Evolutionary conservation across 2,113 vertebrate species (phyloP).

Genomic region (Datnioides undecimradiatus): DNA sequence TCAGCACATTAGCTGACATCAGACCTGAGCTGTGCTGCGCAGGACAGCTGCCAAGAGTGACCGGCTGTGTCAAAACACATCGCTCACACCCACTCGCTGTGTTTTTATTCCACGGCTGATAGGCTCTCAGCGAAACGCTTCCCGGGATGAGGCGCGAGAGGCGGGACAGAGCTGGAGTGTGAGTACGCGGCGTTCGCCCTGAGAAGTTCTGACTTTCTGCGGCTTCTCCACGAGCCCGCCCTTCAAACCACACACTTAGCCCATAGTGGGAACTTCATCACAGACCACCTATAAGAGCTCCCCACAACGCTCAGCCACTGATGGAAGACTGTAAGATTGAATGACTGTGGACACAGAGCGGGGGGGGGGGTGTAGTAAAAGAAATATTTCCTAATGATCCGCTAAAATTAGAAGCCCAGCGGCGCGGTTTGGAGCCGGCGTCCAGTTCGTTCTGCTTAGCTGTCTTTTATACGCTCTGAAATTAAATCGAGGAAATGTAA

Average conservation of each 20-base stretch:
- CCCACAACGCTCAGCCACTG: not conserved
- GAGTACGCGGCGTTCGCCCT: too few species aligned
- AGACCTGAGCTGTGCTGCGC: conserved; percentile 37
- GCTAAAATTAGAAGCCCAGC: conserved; percentile 41
- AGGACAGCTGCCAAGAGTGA: conserved; percentile 61
- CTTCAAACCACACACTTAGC: conserved; percentile 49
- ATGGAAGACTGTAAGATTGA: conserved; percentile 6
- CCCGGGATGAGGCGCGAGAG: not conserved
- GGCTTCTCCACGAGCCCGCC: conserved; percentile 29
- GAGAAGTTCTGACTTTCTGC: conserved; percentile 23
- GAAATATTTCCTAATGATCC: conserved; percentile 34
- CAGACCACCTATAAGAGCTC: conserved; percentile 49
- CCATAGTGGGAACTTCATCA: conserved; percentile 25
- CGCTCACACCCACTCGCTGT: conserved; percentile 39
- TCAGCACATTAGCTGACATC: conserved; percentile 45
- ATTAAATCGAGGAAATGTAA: conserved; percentile 51
- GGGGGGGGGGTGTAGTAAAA: not conserved
- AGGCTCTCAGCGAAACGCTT: not conserved
- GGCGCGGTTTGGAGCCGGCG: not conserved
- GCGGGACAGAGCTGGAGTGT: not conserved
- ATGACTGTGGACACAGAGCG: conserved; percentile 8
- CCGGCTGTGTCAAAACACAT: conserved; percentile 54
- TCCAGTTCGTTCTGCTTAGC: conserved; percentile 10
- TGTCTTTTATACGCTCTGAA: conserved; percentile 31
- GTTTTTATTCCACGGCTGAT: conserved; percentile 40